These are phyloP conservation scores for Phocides pigmalion DNA, from an alignment of 1,140 invertebrate genomes.

Conservation along the genomic window DNA sequence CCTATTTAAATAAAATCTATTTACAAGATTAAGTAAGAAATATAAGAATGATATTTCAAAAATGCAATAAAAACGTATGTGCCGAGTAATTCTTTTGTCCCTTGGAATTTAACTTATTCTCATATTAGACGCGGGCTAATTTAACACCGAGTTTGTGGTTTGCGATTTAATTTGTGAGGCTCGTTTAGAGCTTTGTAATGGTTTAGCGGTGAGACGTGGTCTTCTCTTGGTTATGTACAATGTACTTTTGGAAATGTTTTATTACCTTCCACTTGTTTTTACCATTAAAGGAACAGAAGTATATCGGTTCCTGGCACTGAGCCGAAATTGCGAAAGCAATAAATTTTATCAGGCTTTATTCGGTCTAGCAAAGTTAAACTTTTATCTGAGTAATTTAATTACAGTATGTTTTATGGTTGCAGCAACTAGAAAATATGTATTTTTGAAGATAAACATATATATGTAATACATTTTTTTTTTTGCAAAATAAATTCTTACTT, in stretches of 20 bases:
- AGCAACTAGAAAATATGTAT: too few relatives aligned
- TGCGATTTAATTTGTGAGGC: slow-evolving; percentile 11
- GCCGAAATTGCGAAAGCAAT: slow-evolving; percentile 26
- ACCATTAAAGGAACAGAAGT: slow-evolving; percentile 2
- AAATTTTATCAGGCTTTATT: slow-evolving; percentile 28
- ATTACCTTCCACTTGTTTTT: slow-evolving; percentile 19
- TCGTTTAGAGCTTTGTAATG: slow-evolving; percentile 5
- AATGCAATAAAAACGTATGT: too few relatives aligned
- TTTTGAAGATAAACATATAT: too few relatives aligned
- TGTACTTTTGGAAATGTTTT: slow-evolving; percentile 15
- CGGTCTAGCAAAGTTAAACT: slow-evolving; percentile 23
- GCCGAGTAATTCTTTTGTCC: too few relatives aligned
- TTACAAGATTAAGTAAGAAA: too few relatives aligned
- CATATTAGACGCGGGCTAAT: slow-evolving; percentile 4
- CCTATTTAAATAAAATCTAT: too few relatives aligned
- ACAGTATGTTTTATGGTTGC: slow-evolving; percentile 2
- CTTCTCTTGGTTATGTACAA: neutral
- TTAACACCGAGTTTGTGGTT: slow-evolving; percentile 7
- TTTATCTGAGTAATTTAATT: slow-evolving; percentile 28
- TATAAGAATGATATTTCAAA: neutral
- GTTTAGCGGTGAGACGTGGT: slow-evolving; percentile 19
- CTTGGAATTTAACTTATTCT: neutral
- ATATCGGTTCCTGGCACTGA: slow-evolving; percentile 25
- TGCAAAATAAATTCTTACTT: too few relatives aligned
- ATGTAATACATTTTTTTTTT: too few relatives aligned